Percentiles rank a stretch among this genome's conserved stretches.
phyloP scores from a whole-genome alignment of 1,140 invertebrate genomes.

The Fopius arisanus region DNA sequence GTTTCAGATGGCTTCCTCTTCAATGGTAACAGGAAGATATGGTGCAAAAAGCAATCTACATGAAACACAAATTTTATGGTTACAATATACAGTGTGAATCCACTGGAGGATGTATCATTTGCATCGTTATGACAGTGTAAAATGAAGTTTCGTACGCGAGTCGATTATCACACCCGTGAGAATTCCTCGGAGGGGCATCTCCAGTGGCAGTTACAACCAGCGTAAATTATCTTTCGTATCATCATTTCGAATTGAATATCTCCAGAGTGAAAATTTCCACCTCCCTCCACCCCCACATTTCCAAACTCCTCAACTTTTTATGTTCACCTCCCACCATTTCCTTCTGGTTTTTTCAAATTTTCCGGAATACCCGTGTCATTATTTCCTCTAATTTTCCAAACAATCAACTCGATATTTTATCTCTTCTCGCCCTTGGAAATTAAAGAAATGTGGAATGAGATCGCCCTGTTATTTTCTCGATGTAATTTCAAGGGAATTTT shows the following conservation, averaged over 20 bases:
- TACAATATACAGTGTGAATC: background rate
- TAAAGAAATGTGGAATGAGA: background rate
- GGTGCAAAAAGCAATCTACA: background rate
- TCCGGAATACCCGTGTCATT: too few species aligned
- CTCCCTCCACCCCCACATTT: too few species aligned
- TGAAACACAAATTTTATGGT: background rate
- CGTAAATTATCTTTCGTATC: background rate
- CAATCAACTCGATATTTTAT: too few species aligned
- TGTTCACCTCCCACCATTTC: too few species aligned
- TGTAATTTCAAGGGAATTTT: background rate
- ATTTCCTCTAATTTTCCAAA: too few species aligned
- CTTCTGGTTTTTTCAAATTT: too few species aligned
- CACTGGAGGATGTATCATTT: slow-evolving; percentile 23
- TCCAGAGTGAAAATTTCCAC: background rate
- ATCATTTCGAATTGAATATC: background rate
- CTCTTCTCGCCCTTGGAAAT: background rate
- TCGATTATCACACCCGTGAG: slow-evolving; percentile 27
- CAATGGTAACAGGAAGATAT: background rate
- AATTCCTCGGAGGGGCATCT: background rate
- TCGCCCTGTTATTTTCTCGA: background rate
- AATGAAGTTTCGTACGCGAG: slow-evolving; percentile 31
- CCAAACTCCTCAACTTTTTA: too few species aligned
- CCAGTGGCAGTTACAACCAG: background rate
- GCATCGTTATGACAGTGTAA: slow-evolving; percentile 37
- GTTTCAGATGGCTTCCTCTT: background rate